Evolutionary conservation across 2,888 invertebrate species (phyloP).

Genomic region (Lottia gigantea): DNA sequence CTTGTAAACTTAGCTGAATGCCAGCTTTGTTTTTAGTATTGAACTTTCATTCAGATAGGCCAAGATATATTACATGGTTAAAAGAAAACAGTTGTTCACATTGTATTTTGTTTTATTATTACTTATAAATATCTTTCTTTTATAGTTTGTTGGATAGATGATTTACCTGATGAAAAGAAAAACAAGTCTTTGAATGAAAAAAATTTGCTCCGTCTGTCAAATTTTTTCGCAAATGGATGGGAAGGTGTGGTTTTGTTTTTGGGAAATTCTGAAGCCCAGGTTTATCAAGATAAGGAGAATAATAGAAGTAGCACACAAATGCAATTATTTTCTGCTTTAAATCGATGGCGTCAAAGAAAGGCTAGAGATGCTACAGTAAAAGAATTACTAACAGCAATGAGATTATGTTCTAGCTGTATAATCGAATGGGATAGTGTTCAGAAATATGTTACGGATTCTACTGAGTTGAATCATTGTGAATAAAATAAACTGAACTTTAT

Average conservation of each 20-base stretch:
- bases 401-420: background rate
- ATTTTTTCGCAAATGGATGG: background rate
- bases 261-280: background rate
- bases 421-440: background rate
- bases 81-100: too few relatives aligned
- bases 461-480: too few relatives aligned
- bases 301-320: background rate
- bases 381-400: background rate
- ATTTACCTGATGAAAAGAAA: background rate
- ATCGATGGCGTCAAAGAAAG: background rate
- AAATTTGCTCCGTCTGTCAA: background rate
- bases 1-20: too few relatives aligned
- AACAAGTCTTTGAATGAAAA: background rate
- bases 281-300: background rate
- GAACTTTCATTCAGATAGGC: too few relatives aligned
- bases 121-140: too few relatives aligned
- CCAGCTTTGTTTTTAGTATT: too few relatives aligned
- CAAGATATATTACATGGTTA: too few relatives aligned
- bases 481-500: too few relatives aligned
- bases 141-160: background rate
- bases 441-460: background rate
- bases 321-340: background rate
- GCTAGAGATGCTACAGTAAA: background rate
- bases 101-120: too few relatives aligned
- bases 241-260: background rate